Percentiles rank a stretch among this genome's conserved stretches.
These are phyloP conservation scores for Chionoecetes opilio DNA, from an alignment of 1,140 invertebrate genomes.

Conservation along the genomic window DNA sequence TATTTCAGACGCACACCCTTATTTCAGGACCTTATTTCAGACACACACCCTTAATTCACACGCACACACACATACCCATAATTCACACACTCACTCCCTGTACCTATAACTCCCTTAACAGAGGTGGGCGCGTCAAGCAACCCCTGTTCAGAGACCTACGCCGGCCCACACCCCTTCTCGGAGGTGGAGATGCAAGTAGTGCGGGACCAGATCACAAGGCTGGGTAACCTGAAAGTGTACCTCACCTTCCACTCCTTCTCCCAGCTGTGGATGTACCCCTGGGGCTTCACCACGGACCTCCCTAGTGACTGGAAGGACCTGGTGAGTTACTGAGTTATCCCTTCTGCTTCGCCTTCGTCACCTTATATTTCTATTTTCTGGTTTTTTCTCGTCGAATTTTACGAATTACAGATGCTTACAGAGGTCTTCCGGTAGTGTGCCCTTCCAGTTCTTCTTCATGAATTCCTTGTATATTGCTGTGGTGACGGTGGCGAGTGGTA, in stretches of 20 bases:
- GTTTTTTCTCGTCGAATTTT: background rate
- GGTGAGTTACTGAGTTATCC: conserved; percentile 64
- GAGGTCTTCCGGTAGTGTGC: too few relatives aligned
- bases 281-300: conserved; percentile 82
- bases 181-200: conserved; percentile 94
- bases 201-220: conserved; percentile 84
- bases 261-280: conserved; percentile 82
- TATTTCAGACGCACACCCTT: too few relatives aligned
- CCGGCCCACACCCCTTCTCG: conserved; percentile 94
- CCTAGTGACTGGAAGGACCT: conserved; percentile 83
- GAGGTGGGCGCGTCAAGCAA: conserved; percentile 89
- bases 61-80: too few relatives aligned
- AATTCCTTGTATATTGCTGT: too few relatives aligned
- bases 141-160: conserved; percentile 95
- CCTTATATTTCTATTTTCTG: background rate
- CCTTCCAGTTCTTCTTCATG: too few relatives aligned
- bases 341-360: background rate
- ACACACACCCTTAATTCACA: too few relatives aligned
- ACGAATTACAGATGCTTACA: too few relatives aligned
- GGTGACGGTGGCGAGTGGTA: too few relatives aligned
- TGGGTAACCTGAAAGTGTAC: conserved; percentile 81
- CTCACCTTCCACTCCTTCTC: conserved; percentile 83
- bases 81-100: too few relatives aligned
- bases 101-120: conserved; percentile 33
- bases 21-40: too few relatives aligned